phyloP scores from a whole-genome alignment of 1,140 invertebrate species.

The Pseudomyrmex cubaensis region DNA sequence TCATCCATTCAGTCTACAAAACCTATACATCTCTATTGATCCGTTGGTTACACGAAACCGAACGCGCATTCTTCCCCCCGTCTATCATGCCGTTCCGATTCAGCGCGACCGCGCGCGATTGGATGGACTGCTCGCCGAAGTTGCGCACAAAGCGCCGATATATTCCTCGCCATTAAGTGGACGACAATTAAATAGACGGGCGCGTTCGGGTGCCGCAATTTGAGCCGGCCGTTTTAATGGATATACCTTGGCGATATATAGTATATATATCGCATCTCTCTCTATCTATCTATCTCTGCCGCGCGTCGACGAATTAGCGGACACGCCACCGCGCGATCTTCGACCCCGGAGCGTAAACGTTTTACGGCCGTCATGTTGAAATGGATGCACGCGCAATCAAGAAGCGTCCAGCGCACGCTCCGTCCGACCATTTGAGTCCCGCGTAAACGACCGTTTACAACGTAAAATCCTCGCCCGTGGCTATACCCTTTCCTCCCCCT shows the following conservation, averaged over 20 bases:
- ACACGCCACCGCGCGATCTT: conserved; percentile 24
- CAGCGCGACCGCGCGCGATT: conserved; percentile 45
- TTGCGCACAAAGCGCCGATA: conserved; percentile 53
- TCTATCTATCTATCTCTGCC: neutral
- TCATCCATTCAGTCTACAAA: conserved; percentile 46
- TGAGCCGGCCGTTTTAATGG: conserved; percentile 40
- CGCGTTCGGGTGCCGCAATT: conserved; percentile 25
- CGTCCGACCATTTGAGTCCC: conserved; percentile 24
- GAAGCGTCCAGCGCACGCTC: conserved; percentile 54
- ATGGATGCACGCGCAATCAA: conserved; percentile 68
- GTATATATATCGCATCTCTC: neutral
- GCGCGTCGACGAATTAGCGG: conserved; percentile 58
- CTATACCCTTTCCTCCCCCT: neutral
- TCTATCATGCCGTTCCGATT: conserved; percentile 50
- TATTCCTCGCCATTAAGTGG: conserved; percentile 59
- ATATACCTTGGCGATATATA: conserved; percentile 28
- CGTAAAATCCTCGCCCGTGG: conserved; percentile 42
- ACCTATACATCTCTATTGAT: conserved; percentile 55
- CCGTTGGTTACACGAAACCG: conserved; percentile 49
- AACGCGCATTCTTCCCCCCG: conserved; percentile 51
- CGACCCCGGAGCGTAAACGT: conserved; percentile 53
- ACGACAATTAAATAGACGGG: conserved; percentile 56
- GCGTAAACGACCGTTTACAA: conserved; percentile 59
- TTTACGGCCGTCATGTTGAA: conserved; percentile 59
- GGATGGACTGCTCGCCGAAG: conserved; percentile 47